These are phyloP conservation scores for Meteorus cinctellus DNA, from an alignment of 2,888 invertebrate species.

Conservation along the genomic window DNA sequence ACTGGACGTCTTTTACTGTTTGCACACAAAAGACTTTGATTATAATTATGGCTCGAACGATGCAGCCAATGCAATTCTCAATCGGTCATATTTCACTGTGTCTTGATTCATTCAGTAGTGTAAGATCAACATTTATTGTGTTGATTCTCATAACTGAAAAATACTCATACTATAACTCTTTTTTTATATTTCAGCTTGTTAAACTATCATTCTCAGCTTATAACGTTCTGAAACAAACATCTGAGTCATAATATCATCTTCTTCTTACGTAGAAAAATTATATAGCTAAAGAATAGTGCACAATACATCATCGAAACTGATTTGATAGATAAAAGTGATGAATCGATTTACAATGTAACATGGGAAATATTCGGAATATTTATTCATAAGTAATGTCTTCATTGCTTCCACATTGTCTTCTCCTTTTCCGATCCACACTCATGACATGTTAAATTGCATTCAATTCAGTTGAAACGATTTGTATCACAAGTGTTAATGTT, in stretches of 20 bases:
- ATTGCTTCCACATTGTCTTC: too few relatives aligned
- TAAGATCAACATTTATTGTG: conserved; percentile 38
- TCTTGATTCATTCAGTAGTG: conserved; percentile 60
- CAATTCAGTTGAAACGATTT: background rate
- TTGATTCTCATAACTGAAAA: background rate
- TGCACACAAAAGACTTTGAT: conserved; percentile 53
- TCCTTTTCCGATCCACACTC: too few relatives aligned
- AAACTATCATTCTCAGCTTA: conserved; percentile 57
- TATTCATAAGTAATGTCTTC: too few relatives aligned
- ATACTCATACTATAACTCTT: background rate
- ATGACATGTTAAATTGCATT: background rate
- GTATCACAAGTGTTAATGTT: background rate
- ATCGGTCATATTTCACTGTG: conserved; percentile 58
- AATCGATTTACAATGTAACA: too few relatives aligned
- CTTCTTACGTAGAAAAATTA: background rate
- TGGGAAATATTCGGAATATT: too few relatives aligned
- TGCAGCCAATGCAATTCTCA: conserved; percentile 57
- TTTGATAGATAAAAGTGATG: too few relatives aligned
- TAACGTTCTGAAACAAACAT: conserved; percentile 54
- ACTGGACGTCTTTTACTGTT: conserved; percentile 55
- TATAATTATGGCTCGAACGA: conserved; percentile 55
- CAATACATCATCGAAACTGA: background rate
- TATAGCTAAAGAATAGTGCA: background rate
- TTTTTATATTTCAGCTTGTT: conserved; percentile 52
- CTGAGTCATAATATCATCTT: conserved; percentile 2